A percentile compares a stretch with the other conserved stretches of the same genome.
Evolutionary conservation across 1,140 invertebrate species (phyloP).

Genomic region (Luehdorfia chinensis): DNA sequence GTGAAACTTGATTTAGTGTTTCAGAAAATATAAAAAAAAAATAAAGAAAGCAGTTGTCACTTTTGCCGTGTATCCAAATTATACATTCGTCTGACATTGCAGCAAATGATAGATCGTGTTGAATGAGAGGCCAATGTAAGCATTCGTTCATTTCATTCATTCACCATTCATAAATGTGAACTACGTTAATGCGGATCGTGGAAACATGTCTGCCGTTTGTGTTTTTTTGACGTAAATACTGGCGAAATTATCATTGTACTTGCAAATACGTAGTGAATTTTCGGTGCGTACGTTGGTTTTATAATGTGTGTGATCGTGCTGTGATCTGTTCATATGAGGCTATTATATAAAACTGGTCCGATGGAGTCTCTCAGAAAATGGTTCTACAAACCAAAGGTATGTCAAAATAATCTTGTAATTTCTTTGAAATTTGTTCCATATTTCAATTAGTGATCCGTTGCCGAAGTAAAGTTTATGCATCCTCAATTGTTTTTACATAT

Average conservation of each 20-base stretch:
- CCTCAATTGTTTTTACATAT: background rate
- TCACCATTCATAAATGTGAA: conserved; percentile 46
- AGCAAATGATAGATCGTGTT: background rate
- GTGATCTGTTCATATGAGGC: conserved; percentile 74
- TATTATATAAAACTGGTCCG: conserved; percentile 74
- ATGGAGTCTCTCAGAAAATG: conserved; percentile 95
- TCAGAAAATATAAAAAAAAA: too few relatives aligned
- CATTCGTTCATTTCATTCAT: conserved; percentile 33
- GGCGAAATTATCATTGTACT: conserved; percentile 48
- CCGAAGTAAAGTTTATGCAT: too few relatives aligned
- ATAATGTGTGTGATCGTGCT: conserved; percentile 68
- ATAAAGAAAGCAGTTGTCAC: too few relatives aligned
- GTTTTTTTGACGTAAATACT: conserved; percentile 75
- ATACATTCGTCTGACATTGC: conserved; percentile 9
- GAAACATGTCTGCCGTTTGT: conserved; percentile 73
- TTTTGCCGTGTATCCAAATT: too few relatives aligned
- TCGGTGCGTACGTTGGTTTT: conserved; percentile 54
- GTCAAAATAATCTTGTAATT: conserved; percentile 55
- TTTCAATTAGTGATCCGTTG: background rate
- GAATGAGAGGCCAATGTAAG: conserved; percentile 14
- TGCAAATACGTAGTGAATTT: conserved; percentile 52
- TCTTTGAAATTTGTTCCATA: conserved; percentile 17
- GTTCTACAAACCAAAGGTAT: conserved; percentile 94
- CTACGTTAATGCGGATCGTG: conserved; percentile 52
- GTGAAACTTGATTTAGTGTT: too few relatives aligned